phyloP scores from a whole-genome alignment of 2,888 invertebrate species.

The Leptinotarsa tumamoca region DNA sequence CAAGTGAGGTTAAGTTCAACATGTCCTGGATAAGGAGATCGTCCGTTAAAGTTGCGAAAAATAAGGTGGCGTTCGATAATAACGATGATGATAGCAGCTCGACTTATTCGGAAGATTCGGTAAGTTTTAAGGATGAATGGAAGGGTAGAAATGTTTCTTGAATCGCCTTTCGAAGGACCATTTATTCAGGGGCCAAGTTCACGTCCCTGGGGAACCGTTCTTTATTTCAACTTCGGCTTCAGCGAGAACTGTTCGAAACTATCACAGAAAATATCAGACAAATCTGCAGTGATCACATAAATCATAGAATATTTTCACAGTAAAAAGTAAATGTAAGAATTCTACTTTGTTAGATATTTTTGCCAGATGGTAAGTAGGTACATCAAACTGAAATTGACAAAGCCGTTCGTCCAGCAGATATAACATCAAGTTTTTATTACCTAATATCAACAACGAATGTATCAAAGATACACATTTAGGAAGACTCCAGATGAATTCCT shows the following conservation, averaged over 20 bases:
- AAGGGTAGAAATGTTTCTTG: background rate
- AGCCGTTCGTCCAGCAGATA: no score
- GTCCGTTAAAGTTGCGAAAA: conserved; percentile 51
- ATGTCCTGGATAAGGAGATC: conserved; percentile 62
- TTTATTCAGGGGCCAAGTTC: background rate
- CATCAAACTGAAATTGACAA: no score
- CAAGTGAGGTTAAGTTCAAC: conserved; percentile 37
- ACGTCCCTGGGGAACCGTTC: conserved; percentile 6
- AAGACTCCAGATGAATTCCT: no score
- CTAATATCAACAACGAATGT: no score
- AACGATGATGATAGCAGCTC: conserved; percentile 56
- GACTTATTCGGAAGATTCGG: conserved; percentile 62
- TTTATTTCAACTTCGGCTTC: background rate
- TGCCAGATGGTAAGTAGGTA: no score
- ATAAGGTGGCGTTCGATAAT: conserved; percentile 12
- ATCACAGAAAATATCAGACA: background rate
- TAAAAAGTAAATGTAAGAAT: no score
- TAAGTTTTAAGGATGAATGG: conserved; percentile 43
- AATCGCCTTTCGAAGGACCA: no score
- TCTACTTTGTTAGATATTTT: no score
- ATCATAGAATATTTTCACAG: no score
- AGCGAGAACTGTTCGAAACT: background rate
- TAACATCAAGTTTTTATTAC: no score
- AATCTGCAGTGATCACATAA: background rate
- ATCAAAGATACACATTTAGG: no score